phyloP scores from a whole-genome alignment of 2,888 invertebrate genomes.

The Oxytorus armatus region DNA sequence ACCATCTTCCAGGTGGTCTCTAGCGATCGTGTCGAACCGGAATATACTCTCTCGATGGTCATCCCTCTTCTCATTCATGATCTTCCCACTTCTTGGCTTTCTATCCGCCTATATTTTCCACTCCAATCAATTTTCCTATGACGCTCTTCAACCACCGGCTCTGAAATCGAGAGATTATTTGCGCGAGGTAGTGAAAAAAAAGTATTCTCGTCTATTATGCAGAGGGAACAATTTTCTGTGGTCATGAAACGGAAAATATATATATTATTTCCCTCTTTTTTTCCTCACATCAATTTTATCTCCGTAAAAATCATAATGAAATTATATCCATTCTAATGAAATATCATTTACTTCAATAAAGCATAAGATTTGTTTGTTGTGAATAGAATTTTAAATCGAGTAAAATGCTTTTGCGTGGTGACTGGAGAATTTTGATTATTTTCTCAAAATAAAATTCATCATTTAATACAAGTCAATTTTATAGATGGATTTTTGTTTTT shows the following conservation, averaged over 20 bases:
- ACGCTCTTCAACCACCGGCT: not conserved
- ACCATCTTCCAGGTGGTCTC: conserved; percentile 67
- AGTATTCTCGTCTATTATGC: not conserved
- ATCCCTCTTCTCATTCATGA: conserved; percentile 58
- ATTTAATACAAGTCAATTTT: too few species aligned
- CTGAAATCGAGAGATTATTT: conserved; percentile 2
- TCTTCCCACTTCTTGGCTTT: conserved; percentile 14
- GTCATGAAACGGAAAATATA: not conserved
- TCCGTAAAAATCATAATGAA: too few species aligned
- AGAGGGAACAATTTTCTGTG: conserved; percentile 17
- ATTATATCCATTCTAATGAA: too few species aligned
- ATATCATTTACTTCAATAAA: too few species aligned
- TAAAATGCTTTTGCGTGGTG: too few species aligned
- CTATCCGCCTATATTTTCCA: conserved; percentile 31
- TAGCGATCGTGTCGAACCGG: conserved; percentile 44
- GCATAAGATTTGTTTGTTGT: too few species aligned
- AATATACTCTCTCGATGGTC: conserved; percentile 42
- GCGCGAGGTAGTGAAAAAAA: not conserved
- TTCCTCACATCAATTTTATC: not conserved
- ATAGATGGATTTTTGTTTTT: too few species aligned
- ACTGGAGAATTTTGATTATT: too few species aligned
- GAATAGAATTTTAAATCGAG: too few species aligned
- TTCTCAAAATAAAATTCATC: too few species aligned
- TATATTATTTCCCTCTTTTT: not conserved
- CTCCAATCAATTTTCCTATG: conserved; percentile 24